Evolutionary conservation across 2,113 vertebrate genomes (phyloP).

Genomic region (Saimiri boliviensis): DNA sequence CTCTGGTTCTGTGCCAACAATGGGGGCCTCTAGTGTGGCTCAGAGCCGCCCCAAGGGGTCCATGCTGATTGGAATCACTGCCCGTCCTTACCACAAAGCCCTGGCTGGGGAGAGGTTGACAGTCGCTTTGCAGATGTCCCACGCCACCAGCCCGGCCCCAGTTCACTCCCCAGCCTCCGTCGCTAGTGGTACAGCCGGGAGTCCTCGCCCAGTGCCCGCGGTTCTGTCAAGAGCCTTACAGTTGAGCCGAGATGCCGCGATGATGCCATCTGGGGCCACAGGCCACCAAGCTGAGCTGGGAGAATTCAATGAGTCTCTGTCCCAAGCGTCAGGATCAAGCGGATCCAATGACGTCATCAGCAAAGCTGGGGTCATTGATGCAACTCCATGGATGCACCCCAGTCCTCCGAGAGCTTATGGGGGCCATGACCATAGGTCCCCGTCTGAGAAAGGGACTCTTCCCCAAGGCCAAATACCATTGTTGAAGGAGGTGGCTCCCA

Average conservation of each 20-base stretch:
- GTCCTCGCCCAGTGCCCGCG: accelerated
- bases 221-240: neutral
- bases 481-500: neutral
- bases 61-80: neutral
- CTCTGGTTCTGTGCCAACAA: neutral
- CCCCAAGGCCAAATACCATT: neutral
- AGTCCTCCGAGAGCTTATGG: accelerated
- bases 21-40: neutral
- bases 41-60: neutral
- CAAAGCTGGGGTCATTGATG: neutral
- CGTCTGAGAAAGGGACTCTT: neutral
- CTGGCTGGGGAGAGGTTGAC: neutral
- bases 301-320: accelerated
- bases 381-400: neutral
- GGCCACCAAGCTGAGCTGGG: neutral
- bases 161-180: neutral
- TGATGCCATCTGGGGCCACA: accelerated
- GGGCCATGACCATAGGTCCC: accelerated
- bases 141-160: neutral
- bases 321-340: accelerated
- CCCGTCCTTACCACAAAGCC: neutral
- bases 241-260: too few relatives aligned
- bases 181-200: accelerated
- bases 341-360: accelerated
- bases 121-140: neutral